These are phyloP conservation scores for Stegana nigrithorax DNA, from an alignment of 2,888 invertebrate genomes.

Conservation along the genomic window DNA sequence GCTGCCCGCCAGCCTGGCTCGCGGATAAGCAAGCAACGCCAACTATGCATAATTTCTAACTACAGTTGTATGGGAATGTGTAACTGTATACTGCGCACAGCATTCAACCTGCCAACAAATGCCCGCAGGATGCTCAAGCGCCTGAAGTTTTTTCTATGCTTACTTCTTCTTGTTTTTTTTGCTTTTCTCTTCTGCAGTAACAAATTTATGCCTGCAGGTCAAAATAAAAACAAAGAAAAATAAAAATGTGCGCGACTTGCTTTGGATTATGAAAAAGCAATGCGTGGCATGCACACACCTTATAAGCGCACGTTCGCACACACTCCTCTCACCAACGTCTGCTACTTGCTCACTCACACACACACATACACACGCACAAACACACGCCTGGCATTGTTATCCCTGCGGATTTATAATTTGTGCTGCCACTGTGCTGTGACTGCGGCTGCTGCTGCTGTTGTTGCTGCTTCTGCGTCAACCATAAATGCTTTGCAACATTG, in stretches of 20 bases:
- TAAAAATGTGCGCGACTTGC: neutral
- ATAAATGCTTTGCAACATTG: slow-evolving; percentile 17
- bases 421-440: too few species aligned
- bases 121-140: slow-evolving; percentile 1
- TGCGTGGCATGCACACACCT: neutral
- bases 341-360: neutral
- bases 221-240: neutral
- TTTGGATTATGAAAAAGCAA: neutral
- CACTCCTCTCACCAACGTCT: neutral
- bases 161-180: too few species aligned
- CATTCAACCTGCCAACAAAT: neutral
- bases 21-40: too few species aligned
- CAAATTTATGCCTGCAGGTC: neutral
- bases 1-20: too few species aligned
- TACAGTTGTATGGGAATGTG: too few species aligned
- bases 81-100: too few species aligned
- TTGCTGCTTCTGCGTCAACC: slow-evolving; percentile 32
- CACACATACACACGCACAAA: slow-evolving; percentile 2
- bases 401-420: slow-evolving; percentile 32
- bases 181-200: too few species aligned
- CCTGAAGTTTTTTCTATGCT: neutral
- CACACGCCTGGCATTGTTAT: slow-evolving; percentile 21
- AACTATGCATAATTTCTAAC: slow-evolving; percentile 13
- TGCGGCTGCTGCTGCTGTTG: too few species aligned
- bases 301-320: neutral